A percentile compares a stretch with the other conserved stretches of the same genome.
These are phyloP conservation scores for Pristionchus exspectatus DNA, from an alignment of 2,888 invertebrate species.

Conservation along the genomic window DNA sequence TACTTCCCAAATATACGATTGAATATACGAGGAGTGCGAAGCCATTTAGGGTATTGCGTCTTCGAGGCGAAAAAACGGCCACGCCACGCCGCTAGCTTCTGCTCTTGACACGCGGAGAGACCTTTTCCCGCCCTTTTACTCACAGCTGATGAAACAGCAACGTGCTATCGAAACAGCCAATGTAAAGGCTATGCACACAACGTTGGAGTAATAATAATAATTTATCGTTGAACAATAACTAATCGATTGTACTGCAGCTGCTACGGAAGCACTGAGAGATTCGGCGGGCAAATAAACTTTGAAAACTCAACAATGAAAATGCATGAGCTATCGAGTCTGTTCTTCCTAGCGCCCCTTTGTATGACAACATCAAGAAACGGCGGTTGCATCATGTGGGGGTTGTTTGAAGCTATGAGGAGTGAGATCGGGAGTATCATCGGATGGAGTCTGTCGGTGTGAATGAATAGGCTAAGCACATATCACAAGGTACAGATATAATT, in stretches of 20 bases:
- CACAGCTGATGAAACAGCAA: background rate
- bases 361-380: slow-evolving; percentile 21
- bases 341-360: slow-evolving; percentile 26
- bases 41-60: slow-evolving; percentile 4
- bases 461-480: background rate
- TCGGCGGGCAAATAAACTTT: background rate
- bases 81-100: background rate
- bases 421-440: slow-evolving; percentile 34
- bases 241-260: background rate
- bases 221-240: background rate
- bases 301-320: background rate
- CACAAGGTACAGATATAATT: background rate
- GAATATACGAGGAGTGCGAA: background rate
- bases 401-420: slow-evolving; percentile 20
- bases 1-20: too few relatives aligned
- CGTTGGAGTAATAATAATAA: background rate
- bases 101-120: background rate
- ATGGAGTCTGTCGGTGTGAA: background rate
- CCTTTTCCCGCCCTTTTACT: background rate
- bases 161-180: background rate
- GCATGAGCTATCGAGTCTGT: slow-evolving; percentile 2
- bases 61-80: background rate
- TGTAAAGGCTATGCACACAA: background rate
- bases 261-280: background rate
- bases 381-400: slow-evolving; percentile 12